phyloP scores from a whole-genome alignment of 2,888 invertebrate species.

The Oscheius sp. region DNA sequence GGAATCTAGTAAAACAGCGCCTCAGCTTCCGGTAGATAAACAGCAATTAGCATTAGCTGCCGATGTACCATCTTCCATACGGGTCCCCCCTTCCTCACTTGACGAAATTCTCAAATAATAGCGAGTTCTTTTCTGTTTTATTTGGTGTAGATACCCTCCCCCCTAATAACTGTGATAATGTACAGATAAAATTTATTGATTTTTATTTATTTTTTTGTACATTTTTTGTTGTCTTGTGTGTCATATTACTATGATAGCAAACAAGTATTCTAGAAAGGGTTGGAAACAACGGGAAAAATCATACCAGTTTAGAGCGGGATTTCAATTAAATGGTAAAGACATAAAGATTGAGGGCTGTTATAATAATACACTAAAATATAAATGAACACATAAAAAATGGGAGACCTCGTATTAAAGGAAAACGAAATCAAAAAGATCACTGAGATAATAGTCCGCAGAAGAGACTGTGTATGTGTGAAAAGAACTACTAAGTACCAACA shows the following conservation, averaged over 20 bases:
- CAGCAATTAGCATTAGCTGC: not conserved
- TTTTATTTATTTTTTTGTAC: constrained; percentile 44
- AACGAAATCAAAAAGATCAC: constrained; percentile 36
- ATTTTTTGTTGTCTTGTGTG: constrained; percentile 29
- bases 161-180: constrained; percentile 8
- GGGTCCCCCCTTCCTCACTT: constrained; percentile 25
- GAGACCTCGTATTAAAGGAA: constrained; percentile 30
- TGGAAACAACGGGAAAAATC: constrained; percentile 27
- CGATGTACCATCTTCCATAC: constrained; percentile 21
- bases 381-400: constrained; percentile 13
- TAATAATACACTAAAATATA: constrained; percentile 22
- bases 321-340: constrained; percentile 7
- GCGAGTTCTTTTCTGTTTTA: constrained; percentile 11
- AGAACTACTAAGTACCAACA: constrained; percentile 33
- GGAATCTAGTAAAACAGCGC: constrained; percentile 55
- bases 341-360: not conserved
- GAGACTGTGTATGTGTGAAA: too few species aligned
- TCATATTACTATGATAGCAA: not conserved
- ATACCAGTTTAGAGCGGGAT: constrained; percentile 32
- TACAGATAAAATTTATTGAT: constrained; percentile 43
- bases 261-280: constrained; percentile 11
- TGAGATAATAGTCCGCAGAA: constrained; percentile 23
- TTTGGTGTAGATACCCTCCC: constrained; percentile 14
- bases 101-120: constrained; percentile 32
- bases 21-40: constrained; percentile 50